A percentile compares a stretch with the other conserved stretches of the same genome.
Conservation (phyloP, 2,888 invertebrate genomes). For the Caenorhabditis sp. region DNA sequence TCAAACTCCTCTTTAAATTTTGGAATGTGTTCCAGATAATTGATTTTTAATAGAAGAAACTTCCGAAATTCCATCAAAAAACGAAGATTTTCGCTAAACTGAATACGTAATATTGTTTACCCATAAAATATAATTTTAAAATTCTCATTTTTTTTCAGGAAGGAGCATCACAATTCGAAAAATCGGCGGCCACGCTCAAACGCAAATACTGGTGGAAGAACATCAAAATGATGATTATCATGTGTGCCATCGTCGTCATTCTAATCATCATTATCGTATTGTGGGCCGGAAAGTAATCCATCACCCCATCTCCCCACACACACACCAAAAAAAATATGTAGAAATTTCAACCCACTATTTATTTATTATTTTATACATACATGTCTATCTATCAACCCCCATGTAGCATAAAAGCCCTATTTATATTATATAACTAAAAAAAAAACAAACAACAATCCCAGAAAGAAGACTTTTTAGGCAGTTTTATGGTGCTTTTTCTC, state of each 20-base stretch:
- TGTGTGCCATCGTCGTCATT: constrained; percentile 67
- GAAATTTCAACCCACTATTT: not conserved
- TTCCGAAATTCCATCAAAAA: too few species aligned
- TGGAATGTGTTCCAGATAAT: too few species aligned
- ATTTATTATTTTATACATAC: not conserved
- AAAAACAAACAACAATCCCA: not conserved
- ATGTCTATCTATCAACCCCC: not conserved
- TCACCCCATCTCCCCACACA: not conserved
- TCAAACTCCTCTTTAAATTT: too few species aligned
- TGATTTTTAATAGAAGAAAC: too few species aligned
- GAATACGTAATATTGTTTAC: too few species aligned
- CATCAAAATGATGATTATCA: constrained; percentile 71
- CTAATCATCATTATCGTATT: constrained; percentile 68
- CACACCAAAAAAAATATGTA: not conserved
- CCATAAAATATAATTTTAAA: not conserved
- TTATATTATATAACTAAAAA: too few species aligned
- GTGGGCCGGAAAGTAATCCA: constrained; percentile 61
- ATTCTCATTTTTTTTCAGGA: constrained; percentile 56
- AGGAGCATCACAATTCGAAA: constrained; percentile 71
- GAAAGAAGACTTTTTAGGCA: not conserved
- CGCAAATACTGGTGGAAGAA: constrained; percentile 72
- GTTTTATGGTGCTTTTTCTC: not conserved
- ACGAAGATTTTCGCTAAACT: too few species aligned
- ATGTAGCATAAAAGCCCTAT: not conserved
- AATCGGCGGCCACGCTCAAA: constrained; percentile 71